These are phyloP conservation scores for Nipponacmea schrenckii DNA, from an alignment of 2,888 invertebrate genomes.

Conservation along the genomic window DNA sequence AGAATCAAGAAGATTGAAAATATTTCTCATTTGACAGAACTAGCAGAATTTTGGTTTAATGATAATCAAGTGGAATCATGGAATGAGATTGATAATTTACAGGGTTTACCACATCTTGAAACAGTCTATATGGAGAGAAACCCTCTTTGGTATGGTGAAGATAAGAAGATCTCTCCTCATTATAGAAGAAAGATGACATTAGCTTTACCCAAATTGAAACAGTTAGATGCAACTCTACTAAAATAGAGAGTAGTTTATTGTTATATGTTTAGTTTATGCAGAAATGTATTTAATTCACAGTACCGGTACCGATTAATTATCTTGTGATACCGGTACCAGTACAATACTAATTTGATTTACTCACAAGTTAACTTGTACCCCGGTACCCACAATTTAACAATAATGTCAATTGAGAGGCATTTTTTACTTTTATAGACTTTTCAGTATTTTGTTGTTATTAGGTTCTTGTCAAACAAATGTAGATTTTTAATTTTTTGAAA, in stretches of 20 bases:
- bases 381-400: too few species aligned
- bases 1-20: conserved; percentile 83
- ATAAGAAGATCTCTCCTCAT: conserved; percentile 77
- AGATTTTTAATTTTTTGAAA: too few species aligned
- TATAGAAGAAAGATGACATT: conserved; percentile 92
- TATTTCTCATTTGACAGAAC: conserved; percentile 78
- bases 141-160: conserved; percentile 74
- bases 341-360: too few species aligned
- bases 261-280: too few species aligned
- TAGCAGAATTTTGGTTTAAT: conserved; percentile 97
- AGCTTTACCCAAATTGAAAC: conserved; percentile 83
- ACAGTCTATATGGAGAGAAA: conserved; percentile 96
- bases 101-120: conserved; percentile 68
- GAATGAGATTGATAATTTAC: conserved; percentile 82
- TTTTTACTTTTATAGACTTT: too few species aligned
- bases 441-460: too few species aligned
- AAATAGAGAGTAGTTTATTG: background rate
- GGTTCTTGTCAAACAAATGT: too few species aligned
- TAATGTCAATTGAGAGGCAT: too few species aligned
- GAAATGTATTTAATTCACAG: too few species aligned
- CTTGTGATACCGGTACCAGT: too few species aligned
- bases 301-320: too few species aligned
- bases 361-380: too few species aligned
- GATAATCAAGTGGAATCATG: conserved; percentile 89
- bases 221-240: conserved; percentile 88